Conservation (phyloP, 2,888 invertebrate species). For the Elegia similella region DNA sequence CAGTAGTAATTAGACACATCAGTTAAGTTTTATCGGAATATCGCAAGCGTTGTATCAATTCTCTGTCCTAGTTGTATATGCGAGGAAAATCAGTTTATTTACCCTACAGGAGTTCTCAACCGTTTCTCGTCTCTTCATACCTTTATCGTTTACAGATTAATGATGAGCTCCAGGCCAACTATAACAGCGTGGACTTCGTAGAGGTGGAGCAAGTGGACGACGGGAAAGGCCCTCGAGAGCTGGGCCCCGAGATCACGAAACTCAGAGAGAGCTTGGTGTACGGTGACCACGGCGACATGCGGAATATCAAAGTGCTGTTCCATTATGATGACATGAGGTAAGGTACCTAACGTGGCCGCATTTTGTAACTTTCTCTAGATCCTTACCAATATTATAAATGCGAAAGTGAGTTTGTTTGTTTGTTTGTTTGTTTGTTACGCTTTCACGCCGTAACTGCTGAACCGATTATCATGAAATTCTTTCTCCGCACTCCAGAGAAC, state of each 20-base stretch:
- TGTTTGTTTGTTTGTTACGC: too few species aligned
- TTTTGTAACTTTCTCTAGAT: not conserved
- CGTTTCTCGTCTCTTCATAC: not conserved
- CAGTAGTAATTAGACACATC: too few species aligned
- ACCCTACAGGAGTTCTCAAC: not conserved
- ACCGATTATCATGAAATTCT: too few species aligned
- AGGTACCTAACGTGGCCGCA: not conserved
- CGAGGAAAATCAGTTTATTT: too few species aligned
- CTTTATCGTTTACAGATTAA: constrained; percentile 67
- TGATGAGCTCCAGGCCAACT: constrained; percentile 91
- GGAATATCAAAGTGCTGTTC: constrained; percentile 86
- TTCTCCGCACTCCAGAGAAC: too few species aligned
- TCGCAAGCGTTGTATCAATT: too few species aligned
- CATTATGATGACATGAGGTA: constrained; percentile 92
- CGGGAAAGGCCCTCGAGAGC: constrained; percentile 84
- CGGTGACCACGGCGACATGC: constrained; percentile 84
- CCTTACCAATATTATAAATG: too few species aligned
- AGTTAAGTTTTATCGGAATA: too few species aligned
- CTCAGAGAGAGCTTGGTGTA: constrained; percentile 88
- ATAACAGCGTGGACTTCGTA: constrained; percentile 96
- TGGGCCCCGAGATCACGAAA: constrained; percentile 78
- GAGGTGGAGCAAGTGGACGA: constrained; percentile 95
- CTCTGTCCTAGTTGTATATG: too few species aligned
- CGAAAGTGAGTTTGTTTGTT: too few species aligned
- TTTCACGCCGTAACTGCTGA: too few species aligned